Percentiles rank a stretch among this genome's conserved stretches.
Conservation (phyloP, 2,888 invertebrate species). For the Iselma pallidipennis region DNA sequence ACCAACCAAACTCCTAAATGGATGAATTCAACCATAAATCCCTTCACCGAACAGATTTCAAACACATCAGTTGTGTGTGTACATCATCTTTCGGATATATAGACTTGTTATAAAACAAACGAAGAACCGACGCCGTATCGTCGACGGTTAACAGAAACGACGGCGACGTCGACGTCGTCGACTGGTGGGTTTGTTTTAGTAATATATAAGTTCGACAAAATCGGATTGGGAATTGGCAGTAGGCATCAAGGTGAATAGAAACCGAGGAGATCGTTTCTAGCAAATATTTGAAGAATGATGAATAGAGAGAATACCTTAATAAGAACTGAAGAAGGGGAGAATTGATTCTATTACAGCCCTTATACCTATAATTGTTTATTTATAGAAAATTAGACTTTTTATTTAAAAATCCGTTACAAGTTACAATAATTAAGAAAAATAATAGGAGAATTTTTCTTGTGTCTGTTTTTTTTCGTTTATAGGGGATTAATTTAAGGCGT, state of each 20-base stretch:
- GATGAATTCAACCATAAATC: neutral
- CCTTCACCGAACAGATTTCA: neutral
- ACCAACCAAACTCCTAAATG: no score
- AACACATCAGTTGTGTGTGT: neutral
- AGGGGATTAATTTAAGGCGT: neutral
- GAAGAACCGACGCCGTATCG: no score
- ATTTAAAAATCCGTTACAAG: neutral
- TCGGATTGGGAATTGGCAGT: neutral
- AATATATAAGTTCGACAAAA: neutral
- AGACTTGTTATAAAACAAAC: neutral
- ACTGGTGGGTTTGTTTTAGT: no score
- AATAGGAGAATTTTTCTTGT: no score
- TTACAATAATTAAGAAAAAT: neutral
- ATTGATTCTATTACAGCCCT: no score
- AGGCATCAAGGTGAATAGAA: neutral
- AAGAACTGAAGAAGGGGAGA: no score
- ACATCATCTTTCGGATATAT: neutral
- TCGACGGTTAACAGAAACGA: no score
- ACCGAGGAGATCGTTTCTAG: neutral
- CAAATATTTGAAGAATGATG: neutral
- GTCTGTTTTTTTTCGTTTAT: no score
- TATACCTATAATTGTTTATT: neutral
- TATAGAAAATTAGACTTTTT: neutral
- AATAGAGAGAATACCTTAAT: neutral
- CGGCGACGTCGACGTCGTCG: no score